Evolutionary conservation across 2,113 vertebrate species (phyloP).

Genomic region (Tiliqua scincoides): DNA sequence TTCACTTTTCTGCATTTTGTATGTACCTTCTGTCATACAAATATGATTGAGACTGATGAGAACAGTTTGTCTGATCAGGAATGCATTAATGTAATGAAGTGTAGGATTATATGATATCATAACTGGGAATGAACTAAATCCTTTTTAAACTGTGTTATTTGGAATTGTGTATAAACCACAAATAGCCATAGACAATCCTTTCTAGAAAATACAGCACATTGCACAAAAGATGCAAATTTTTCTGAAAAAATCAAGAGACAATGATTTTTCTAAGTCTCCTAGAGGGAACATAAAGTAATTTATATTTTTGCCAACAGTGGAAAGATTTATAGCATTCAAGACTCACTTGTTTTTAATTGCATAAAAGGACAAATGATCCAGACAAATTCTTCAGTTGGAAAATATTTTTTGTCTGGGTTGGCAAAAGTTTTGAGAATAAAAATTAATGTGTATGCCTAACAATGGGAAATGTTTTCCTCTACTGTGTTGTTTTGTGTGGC

Average conservation of each 20-base stretch:
- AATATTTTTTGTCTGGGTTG: not conserved
- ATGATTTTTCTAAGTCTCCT: not conserved
- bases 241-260: not conserved
- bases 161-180: not conserved
- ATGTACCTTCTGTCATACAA: not conserved
- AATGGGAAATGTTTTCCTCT: not conserved
- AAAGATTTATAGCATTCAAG: not conserved
- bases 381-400: not conserved
- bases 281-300: not conserved
- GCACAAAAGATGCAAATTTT: not conserved
- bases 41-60: not conserved
- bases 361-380: not conserved
- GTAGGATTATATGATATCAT: not conserved
- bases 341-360: not conserved
- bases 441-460: not conserved
- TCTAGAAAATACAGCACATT: not conserved
- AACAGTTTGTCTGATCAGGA: conserved; percentile 6
- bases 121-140: conserved; percentile 10
- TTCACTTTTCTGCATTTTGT: not conserved
- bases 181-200: not conserved
- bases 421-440: not conserved
- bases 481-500: conserved; percentile 18
- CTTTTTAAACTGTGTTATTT: conserved; percentile 6
- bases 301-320: not conserved
- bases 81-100: not conserved